phyloP scores from a whole-genome alignment of 2,113 vertebrate genomes.

The Salvelinus fontinalis region DNA sequence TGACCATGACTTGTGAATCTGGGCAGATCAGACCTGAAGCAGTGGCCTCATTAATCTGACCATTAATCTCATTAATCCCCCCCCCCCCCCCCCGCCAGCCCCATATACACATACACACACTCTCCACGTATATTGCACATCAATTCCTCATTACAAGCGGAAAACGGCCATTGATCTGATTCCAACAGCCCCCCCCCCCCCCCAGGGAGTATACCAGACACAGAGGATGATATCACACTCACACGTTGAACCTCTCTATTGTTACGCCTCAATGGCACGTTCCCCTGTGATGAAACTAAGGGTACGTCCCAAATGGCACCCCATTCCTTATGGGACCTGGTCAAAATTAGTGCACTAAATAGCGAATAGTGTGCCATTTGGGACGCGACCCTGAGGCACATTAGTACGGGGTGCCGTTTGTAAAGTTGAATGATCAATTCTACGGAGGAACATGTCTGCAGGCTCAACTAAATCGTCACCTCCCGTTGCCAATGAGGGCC shows the following conservation, averaged over 20 bases:
- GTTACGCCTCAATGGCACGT: constrained; percentile 3
- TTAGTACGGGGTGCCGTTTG: too few species aligned
- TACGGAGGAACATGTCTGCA: too few species aligned
- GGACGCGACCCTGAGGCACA: too few species aligned
- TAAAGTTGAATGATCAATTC: too few species aligned
- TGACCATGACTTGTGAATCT: too few species aligned
- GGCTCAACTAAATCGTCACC: constrained; percentile 34
- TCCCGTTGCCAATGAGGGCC: constrained; percentile 33
- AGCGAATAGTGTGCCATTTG: too few species aligned
- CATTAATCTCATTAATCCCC: not conserved
- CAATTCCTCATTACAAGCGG: constrained; percentile 66
- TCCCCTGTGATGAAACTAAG: not conserved
- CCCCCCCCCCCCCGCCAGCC: constrained; percentile 1
- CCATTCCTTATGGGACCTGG: not conserved
- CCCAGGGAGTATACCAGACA: constrained; percentile 15
- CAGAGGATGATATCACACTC: constrained; percentile 43
- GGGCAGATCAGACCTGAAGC: too few species aligned
- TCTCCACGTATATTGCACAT: constrained; percentile 55
- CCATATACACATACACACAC: constrained; percentile 13
- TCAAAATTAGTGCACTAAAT: too few species aligned
- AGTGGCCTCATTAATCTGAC: too few species aligned
- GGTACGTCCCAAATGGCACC: not conserved
- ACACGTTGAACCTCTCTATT: constrained; percentile 5
- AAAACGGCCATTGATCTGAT: constrained; percentile 62
- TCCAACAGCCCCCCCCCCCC: constrained; percentile 20